Evolutionary conservation across 2,797 vertebrate species (phyloP).

Genomic region (Merluccius polli): DNA sequence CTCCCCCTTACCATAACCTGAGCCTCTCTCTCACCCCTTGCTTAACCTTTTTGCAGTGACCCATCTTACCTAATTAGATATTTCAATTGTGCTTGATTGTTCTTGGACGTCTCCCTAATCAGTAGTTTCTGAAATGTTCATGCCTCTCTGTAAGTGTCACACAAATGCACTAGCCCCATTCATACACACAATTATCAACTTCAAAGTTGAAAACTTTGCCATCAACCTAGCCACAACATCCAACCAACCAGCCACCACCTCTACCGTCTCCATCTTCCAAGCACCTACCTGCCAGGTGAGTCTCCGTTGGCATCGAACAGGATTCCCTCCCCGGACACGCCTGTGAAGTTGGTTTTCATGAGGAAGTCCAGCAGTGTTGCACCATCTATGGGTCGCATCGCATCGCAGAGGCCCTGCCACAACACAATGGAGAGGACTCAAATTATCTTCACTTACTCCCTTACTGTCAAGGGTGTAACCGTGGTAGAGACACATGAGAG

Average conservation of each 20-base stretch:
- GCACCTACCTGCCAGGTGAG: constrained; percentile 90
- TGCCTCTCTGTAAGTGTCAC: not conserved
- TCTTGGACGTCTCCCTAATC: no score
- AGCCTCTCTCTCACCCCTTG: no score
- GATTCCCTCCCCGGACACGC: constrained; percentile 92
- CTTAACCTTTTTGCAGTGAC: no score
- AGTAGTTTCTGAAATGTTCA: no score
- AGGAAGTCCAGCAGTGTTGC: constrained; percentile 90
- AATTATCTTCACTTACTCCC: not conserved
- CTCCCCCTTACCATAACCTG: not conserved
- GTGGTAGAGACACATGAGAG: no score
- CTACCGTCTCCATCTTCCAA: not conserved
- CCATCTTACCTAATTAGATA: no score
- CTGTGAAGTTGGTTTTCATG: constrained; percentile 97
- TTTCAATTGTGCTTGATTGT: no score
- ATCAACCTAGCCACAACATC: not conserved
- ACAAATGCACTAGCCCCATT: not conserved
- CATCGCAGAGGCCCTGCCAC: constrained; percentile 84
- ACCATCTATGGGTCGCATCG: constrained; percentile 94
- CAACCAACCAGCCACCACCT: not conserved
- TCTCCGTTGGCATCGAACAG: constrained; percentile 95
- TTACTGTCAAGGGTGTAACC: no score
- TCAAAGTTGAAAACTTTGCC: not conserved
- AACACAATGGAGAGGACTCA: not conserved
- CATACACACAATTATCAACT: not conserved